Evolutionary conservation across 2,797 vertebrate genomes (phyloP), one percentile per base, ranked within the genome.

Genomic region (Notamacropus eugenii): DNA sequence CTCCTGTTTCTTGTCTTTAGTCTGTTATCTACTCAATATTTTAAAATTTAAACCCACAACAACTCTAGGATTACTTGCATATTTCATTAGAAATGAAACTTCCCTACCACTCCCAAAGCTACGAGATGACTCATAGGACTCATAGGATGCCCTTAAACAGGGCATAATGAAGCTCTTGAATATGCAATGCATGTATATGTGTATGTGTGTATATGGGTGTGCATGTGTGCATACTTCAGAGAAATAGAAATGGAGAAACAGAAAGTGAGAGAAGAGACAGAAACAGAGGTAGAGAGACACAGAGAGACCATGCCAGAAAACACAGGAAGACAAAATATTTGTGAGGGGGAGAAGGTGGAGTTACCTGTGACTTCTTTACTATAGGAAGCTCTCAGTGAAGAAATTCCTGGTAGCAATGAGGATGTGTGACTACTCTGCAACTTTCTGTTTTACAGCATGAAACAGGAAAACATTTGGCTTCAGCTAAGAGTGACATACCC

Each of bases 91-190:
- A 94, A 93, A 56, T 50, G 27, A 0, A 52, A 91, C 12, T 93
- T 96, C 8, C 54, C 28, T 27, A 58, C 40, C 29, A 10, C n/a
- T 82, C 82, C 29, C n/a, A 24, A 95, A 95, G 95, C 56, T 14
- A 74, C 58, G 54, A 57, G 55, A 29, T 92, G 46, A 10, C 8
- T 55, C 31, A 13, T 56, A 67, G 52, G 29, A 46, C 46, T 46
- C 46, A 46, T 46, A 46, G 46, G 46, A 46, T 46, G 46, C 46
- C 74, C 4, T 87, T 87, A 46, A 46, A 46, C 3, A 10, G 74
- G 40, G 19, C 40, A 46, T 11, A 87, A 87, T 31, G 6, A 82
- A 82, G 16, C 6, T 74, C n/a, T 46, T 82, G 67, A 40, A 82
- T 40, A 19, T 40, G 14, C 34, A 74, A 5, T 40, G 62, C 40